Percentiles rank a stretch among this genome's conserved stretches.
These are phyloP conservation scores for Drosophila subpulchrella DNA, from an alignment of 1,140 invertebrate genomes.

Conservation along the genomic window DNA sequence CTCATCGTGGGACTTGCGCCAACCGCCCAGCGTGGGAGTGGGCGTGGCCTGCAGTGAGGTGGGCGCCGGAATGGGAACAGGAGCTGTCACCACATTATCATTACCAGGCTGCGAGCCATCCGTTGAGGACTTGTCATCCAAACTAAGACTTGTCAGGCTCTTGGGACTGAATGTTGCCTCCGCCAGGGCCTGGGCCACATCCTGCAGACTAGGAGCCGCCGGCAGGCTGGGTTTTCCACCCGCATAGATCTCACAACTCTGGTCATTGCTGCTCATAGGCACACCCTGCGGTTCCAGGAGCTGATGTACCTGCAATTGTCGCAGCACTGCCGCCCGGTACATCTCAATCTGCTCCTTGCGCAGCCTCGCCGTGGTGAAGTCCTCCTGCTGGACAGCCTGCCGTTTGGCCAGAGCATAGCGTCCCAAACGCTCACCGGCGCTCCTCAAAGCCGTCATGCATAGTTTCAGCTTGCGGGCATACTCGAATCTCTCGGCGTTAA, in stretches of 20 bases:
- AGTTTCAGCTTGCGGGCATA: constrained; percentile 95
- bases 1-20: constrained; percentile 79
- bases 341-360: constrained; percentile 95
- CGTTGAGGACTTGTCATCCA: constrained; percentile 67
- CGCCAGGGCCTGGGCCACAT: constrained; percentile 77
- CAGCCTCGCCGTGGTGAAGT: constrained; percentile 94
- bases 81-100: constrained; percentile 21
- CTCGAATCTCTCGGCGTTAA: constrained; percentile 90
- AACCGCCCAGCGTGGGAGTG: constrained; percentile 19
- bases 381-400: constrained; percentile 95
- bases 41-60: constrained; percentile 47
- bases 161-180: constrained; percentile 69
- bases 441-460: constrained; percentile 92
- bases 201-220: constrained; percentile 78
- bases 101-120: constrained; percentile 53
- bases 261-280: constrained; percentile 71
- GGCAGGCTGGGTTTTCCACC: constrained; percentile 77
- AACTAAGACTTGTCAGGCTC: constrained; percentile 33
- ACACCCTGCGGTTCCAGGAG: constrained; percentile 93
- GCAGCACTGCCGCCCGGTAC: constrained; percentile 89
- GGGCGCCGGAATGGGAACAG: constrained; percentile 4
- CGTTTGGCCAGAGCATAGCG: constrained; percentile 96
- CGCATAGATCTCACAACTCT: constrained; percentile 78
- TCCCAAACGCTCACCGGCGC: constrained; percentile 94
- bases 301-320: constrained; percentile 89